A percentile compares a stretch with the other conserved stretches of the same genome.
phyloP scores from a whole-genome alignment of 2,113 vertebrate species.

The Cryptotis parvus region DNA sequence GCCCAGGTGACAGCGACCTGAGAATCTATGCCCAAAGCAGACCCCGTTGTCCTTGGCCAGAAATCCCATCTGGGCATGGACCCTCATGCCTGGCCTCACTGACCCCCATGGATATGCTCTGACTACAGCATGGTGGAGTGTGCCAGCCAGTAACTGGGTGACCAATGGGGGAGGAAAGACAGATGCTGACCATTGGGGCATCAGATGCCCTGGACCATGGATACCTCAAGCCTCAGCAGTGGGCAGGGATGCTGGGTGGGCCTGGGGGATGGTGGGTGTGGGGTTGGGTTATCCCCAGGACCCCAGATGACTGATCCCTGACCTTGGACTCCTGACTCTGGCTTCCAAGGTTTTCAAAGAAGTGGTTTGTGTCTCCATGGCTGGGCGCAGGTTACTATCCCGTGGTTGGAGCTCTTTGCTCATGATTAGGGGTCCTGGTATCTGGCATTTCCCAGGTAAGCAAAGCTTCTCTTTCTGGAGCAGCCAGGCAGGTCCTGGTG shows the following conservation, averaged over 20 bases:
- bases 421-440: slow-evolving; percentile 68
- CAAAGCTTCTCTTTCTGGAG: slow-evolving; percentile 54
- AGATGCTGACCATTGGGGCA: background rate
- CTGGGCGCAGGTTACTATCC: slow-evolving; percentile 50
- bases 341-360: background rate
- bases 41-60: background rate
- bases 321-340: background rate
- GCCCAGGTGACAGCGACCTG: background rate
- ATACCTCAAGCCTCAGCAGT: background rate
- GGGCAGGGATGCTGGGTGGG: background rate
- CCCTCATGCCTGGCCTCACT: background rate
- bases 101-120: background rate
- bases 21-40: accelerated
- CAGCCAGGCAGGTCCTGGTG: background rate
- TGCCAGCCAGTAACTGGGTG: background rate
- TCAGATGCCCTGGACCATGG: background rate
- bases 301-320: background rate
- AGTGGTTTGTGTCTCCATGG: background rate
- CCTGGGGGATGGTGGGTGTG: background rate
- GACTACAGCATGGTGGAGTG: background rate
- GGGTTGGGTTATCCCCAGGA: background rate
- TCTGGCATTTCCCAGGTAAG: slow-evolving; percentile 74
- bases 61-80: background rate
- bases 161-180: background rate
- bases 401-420: slow-evolving; percentile 72